Evolutionary conservation across 2,797 vertebrate species (phyloP).

Genomic region (Tokudaia muenninki): DNA sequence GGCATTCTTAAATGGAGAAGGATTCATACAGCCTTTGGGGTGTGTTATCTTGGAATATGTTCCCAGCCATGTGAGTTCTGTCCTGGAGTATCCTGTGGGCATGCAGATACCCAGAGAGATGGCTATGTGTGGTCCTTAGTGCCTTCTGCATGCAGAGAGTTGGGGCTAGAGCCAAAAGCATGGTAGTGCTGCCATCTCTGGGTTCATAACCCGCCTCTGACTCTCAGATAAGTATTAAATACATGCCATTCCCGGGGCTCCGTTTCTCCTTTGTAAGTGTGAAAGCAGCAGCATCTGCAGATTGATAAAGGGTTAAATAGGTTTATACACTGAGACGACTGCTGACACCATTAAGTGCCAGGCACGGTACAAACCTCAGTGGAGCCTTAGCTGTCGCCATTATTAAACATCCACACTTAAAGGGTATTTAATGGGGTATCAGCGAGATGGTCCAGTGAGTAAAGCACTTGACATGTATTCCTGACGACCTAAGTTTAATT

Average conservation of each 20-base stretch:
- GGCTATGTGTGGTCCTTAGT: too few species aligned
- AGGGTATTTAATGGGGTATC: neutral
- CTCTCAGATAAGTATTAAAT: neutral
- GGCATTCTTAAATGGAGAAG: neutral
- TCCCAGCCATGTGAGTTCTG: neutral
- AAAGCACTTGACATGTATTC: too few species aligned
- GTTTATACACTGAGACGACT: neutral
- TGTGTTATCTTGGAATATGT: neutral
- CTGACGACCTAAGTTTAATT: too few species aligned
- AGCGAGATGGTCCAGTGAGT: too few species aligned
- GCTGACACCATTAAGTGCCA: neutral
- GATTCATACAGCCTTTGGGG: neutral
- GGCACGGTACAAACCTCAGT: neutral
- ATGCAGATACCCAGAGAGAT: neutral
- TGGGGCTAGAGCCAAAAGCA: neutral
- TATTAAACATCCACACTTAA: neutral
- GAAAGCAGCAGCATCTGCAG: neutral
- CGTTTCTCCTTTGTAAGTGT: neutral
- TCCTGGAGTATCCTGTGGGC: neutral
- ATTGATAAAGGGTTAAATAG: neutral
- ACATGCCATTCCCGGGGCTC: neutral
- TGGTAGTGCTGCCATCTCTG: neutral
- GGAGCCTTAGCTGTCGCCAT: neutral
- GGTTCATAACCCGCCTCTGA: neutral
- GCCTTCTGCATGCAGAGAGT: neutral